A percentile compares a stretch with the other conserved stretches of the same genome.
Evolutionary conservation across 2,113 vertebrate species (phyloP).

Genomic region (Caretta caretta): DNA sequence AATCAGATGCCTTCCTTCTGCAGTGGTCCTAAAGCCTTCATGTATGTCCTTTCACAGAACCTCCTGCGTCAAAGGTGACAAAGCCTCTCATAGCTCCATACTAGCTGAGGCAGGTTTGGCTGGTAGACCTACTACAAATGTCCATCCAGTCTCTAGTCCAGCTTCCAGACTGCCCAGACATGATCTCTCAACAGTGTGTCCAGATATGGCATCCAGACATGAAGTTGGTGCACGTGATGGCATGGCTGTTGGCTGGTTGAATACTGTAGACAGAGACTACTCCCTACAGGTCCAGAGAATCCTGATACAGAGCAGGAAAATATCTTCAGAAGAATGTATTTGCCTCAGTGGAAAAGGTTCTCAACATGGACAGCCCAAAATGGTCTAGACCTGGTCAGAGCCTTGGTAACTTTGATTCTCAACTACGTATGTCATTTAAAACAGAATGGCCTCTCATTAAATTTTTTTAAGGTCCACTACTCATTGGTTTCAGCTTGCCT

Average conservation of each 20-base stretch:
- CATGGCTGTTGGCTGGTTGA: accelerated
- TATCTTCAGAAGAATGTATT: not conserved
- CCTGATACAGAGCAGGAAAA: not conserved
- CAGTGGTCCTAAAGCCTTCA: not conserved
- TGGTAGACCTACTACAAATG: not conserved
- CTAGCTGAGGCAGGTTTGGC: not conserved
- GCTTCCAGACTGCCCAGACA: not conserved
- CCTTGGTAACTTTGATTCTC: not conserved
- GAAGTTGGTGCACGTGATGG: accelerated
- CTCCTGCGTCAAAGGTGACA: not conserved
- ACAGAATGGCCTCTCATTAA: not conserved
- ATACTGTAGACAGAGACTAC: conserved; percentile 60
- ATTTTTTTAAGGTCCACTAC: not conserved
- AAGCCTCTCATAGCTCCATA: not conserved
- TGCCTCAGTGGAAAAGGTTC: not conserved
- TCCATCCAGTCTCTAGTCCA: not conserved
- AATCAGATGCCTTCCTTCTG: not conserved
- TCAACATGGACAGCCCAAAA: not conserved
- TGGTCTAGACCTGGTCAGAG: not conserved
- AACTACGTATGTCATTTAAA: not conserved
- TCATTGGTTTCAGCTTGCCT: not conserved
- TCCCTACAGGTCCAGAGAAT: not conserved
- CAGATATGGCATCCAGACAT: not conserved
- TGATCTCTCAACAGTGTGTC: accelerated
- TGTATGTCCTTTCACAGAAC: not conserved